phyloP scores from a whole-genome alignment of 2,888 invertebrate genomes.

The Trimorus sp. region DNA sequence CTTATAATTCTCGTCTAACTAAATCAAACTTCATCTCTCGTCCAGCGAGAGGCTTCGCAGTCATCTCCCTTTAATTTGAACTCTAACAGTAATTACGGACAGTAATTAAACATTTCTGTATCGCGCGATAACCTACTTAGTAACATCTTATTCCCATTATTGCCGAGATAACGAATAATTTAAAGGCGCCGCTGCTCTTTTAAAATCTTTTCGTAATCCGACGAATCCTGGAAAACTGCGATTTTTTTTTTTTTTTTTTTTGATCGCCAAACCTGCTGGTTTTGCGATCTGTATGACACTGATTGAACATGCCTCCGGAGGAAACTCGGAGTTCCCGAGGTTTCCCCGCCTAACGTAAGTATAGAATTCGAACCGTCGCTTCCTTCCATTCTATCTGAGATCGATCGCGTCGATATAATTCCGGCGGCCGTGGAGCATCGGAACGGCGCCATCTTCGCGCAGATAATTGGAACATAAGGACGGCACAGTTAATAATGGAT shows the following conservation, averaged over 20 bases:
- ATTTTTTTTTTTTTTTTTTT: no score
- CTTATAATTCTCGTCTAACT: slow-evolving; percentile 22
- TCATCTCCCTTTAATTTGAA: slow-evolving; percentile 27
- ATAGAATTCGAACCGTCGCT: slow-evolving; percentile 4
- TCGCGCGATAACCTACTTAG: slow-evolving; percentile 39
- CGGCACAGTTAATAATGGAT: slow-evolving; percentile 71
- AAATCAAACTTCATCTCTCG: slow-evolving; percentile 31
- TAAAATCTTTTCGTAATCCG: slow-evolving; percentile 25
- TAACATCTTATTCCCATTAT: slow-evolving; percentile 9
- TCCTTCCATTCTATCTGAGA: slow-evolving; percentile 40
- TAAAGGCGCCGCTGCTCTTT: slow-evolving; percentile 3
- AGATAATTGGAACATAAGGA: slow-evolving; percentile 71
- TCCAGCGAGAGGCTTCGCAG: slow-evolving; percentile 10
- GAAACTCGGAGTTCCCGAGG: no score
- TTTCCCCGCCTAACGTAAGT: not conserved
- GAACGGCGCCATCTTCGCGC: slow-evolving; percentile 52
- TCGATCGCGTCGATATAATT: slow-evolving; percentile 52
- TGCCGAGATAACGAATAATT: slow-evolving; percentile 26
- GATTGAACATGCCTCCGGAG: slow-evolving; percentile 23
- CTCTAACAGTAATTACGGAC: slow-evolving; percentile 27
- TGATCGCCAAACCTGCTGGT: slow-evolving; percentile 5
- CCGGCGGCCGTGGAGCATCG: slow-evolving; percentile 37
- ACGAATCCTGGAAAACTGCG: slow-evolving; percentile 17
- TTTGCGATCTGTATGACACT: slow-evolving; percentile 4
- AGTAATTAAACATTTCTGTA: slow-evolving; percentile 39